Evolutionary conservation across 2,888 invertebrate species (phyloP).

Genomic region (Parascotia fuliginaria): DNA sequence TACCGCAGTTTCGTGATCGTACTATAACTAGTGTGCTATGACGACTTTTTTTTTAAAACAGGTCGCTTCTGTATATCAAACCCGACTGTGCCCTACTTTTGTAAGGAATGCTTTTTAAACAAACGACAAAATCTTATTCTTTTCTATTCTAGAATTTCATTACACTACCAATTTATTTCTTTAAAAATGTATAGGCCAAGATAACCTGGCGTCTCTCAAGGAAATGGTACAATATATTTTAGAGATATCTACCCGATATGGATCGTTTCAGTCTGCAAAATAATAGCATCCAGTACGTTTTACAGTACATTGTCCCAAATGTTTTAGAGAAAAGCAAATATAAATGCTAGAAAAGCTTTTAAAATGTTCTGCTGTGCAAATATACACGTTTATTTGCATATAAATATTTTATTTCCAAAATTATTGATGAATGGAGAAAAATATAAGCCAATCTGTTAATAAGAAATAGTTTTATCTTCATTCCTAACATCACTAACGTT

Average conservation of each 20-base stretch:
- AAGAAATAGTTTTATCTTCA: too few species aligned
- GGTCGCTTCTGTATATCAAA: too few species aligned
- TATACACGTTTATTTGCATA: neutral
- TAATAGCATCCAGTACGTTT: slow-evolving; percentile 47
- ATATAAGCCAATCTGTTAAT: too few species aligned
- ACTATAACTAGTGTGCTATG: too few species aligned
- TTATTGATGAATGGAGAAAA: neutral
- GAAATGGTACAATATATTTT: slow-evolving; percentile 71
- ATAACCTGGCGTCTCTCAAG: slow-evolving; percentile 60
- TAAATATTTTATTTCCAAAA: too few species aligned
- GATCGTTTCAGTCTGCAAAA: slow-evolving; percentile 47
- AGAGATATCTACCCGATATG: slow-evolving; percentile 61
- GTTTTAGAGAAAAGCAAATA: slow-evolving; percentile 23
- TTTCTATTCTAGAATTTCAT: slow-evolving; percentile 24
- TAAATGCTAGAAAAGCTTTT: slow-evolving; percentile 1
- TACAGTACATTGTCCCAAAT: too few species aligned
- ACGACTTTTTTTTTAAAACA: too few species aligned
- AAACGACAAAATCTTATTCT: too few species aligned
- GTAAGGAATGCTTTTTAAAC: too few species aligned
- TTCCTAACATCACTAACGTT: too few species aligned
- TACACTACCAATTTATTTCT: slow-evolving; percentile 59
- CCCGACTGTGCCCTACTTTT: too few species aligned
- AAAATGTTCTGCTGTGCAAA: neutral
- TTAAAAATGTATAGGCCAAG: slow-evolving; percentile 66
- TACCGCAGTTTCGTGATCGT: too few species aligned